Conservation (phyloP, 2,797 vertebrate genomes). For the Smutsia gigantea region DNA sequence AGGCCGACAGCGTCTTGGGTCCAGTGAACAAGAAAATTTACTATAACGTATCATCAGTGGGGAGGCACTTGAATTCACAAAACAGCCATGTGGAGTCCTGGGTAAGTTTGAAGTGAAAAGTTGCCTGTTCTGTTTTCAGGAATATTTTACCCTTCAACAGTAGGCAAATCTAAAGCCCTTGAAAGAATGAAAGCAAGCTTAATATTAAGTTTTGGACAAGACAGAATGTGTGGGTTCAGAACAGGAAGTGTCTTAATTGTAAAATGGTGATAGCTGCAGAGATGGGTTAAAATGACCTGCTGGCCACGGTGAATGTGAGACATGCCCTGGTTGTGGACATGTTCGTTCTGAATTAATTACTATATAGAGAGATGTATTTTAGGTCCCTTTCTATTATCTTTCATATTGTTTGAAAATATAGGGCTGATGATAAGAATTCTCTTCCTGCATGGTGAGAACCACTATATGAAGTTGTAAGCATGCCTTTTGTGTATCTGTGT, state of each 20-base stretch:
- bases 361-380: not conserved
- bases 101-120: constrained; percentile 3
- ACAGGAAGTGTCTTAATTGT: not conserved
- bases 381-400: not conserved
- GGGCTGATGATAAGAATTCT: not conserved
- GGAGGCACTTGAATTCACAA: not conserved
- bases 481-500: not conserved
- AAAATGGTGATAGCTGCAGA: not conserved
- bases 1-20: not conserved
- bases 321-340: not conserved
- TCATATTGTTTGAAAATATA: not conserved
- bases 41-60: not conserved
- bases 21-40: not conserved
- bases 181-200: not conserved
- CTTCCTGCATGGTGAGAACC: not conserved
- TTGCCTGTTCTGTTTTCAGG: not conserved
- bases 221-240: not conserved
- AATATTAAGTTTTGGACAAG: not conserved
- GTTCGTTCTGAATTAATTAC: not conserved
- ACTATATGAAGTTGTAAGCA: fast-evolving
- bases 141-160: not conserved
- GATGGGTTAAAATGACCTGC: not conserved
- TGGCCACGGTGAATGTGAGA: not conserved
- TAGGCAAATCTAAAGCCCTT: not conserved
- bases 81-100: not conserved